Conservation (phyloP, 2,113 vertebrate species). For the Lepidothrix coronata region DNA sequence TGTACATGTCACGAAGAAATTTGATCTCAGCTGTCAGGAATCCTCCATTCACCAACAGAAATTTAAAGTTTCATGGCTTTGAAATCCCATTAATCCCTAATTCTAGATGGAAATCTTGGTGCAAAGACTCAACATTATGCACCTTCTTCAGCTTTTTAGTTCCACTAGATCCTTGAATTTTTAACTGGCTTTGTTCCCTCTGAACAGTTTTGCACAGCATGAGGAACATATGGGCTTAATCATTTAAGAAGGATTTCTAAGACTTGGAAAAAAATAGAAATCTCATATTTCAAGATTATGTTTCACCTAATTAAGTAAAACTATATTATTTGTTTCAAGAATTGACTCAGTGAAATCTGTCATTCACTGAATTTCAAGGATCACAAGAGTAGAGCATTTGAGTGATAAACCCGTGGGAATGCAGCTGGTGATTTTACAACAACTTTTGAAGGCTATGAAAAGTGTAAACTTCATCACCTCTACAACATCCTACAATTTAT, state of each 20-base stretch:
- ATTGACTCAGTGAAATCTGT: not conserved
- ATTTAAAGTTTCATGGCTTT: not conserved
- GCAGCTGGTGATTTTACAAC: slow-evolving; percentile 26
- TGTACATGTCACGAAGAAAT: not conserved
- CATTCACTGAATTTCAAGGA: not conserved
- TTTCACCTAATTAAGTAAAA: slow-evolving; percentile 30
- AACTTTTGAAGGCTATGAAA: not conserved
- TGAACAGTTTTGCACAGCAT: not conserved
- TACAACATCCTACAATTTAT: slow-evolving; percentile 20
- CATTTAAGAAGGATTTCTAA: not conserved
- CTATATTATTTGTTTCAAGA: not conserved
- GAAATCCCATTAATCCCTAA: not conserved
- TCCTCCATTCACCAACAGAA: not conserved
- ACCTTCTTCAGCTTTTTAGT: not conserved
- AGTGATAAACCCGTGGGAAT: not conserved
- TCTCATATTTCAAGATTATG: not conserved
- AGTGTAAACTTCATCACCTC: not conserved
- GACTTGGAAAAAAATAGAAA: not conserved
- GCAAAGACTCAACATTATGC: not conserved
- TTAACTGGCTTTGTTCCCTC: not conserved
- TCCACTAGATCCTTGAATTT: not conserved
- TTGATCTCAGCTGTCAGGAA: not conserved
- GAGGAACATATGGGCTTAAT: not conserved
- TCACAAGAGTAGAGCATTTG: not conserved
- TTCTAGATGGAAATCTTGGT: not conserved